phyloP scores from a whole-genome alignment of 2,797 vertebrate genomes.

The Glyptemys insculpta region DNA sequence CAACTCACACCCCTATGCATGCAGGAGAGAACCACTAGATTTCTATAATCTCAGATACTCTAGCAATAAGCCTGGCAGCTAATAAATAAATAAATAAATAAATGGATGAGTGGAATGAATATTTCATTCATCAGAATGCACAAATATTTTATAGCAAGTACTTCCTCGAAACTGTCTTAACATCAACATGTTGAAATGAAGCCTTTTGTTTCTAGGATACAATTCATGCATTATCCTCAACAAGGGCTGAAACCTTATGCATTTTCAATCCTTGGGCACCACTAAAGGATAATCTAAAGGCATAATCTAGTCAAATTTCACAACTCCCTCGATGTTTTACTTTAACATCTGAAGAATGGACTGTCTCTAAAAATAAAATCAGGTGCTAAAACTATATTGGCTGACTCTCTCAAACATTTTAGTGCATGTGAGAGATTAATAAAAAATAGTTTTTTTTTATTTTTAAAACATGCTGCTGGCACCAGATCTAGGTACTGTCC shows the following conservation, averaged over 20 bases:
- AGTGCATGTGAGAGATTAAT: neutral
- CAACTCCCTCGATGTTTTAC: neutral
- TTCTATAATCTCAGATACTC: neutral
- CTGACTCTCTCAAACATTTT: neutral
- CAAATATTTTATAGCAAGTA: neutral
- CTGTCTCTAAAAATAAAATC: neutral
- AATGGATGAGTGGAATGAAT: neutral
- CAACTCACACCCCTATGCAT: neutral
- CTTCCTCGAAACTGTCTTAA: slow-evolving; percentile 7
- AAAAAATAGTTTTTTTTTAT: neutral
- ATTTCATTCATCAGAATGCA: neutral
- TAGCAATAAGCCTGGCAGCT: neutral
- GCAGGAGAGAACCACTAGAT: neutral
- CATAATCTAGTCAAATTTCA: neutral
- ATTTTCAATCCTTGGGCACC: slow-evolving; percentile 20
- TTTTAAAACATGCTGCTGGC: neutral
- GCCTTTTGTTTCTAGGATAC: slow-evolving; percentile 15
- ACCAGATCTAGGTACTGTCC: neutral
- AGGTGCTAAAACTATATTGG: neutral
- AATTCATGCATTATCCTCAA: slow-evolving; percentile 31
- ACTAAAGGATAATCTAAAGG: neutral
- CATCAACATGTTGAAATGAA: neutral
- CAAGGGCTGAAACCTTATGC: slow-evolving; percentile 41
- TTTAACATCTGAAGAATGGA: neutral
- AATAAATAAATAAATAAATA: neutral